Percentiles rank a stretch among this genome's conserved stretches.
Evolutionary conservation across 1,140 invertebrate genomes (phyloP).

Genomic region (Ips typographus): DNA sequence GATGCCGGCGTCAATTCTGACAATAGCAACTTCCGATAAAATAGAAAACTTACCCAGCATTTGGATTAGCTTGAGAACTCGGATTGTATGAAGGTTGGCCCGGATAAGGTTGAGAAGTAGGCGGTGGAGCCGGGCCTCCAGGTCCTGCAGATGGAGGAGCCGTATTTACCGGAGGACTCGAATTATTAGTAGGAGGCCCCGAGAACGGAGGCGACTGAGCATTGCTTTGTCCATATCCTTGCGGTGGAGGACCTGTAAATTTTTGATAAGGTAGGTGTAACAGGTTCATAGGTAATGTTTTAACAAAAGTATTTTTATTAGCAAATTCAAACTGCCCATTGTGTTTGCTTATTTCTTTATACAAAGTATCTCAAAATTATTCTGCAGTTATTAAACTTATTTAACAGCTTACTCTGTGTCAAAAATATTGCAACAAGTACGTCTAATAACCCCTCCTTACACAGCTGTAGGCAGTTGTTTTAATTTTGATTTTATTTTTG

Average conservation of each 20-base stretch:
- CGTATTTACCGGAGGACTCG: slow-evolving; percentile 45
- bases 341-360: no score
- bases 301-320: no score
- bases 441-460: no score
- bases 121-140: slow-evolving; percentile 31
- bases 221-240: slow-evolving; percentile 51
- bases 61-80: slow-evolving; percentile 49
- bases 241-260: slow-evolving; percentile 39
- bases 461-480: no score
- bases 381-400: neutral
- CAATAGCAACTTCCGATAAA: neutral
- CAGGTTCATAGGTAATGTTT: neutral
- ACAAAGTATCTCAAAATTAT: neutral
- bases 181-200: slow-evolving; percentile 43
- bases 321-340: no score
- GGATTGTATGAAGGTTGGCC: slow-evolving; percentile 48
- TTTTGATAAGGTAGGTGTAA: neutral
- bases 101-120: slow-evolving; percentile 40
- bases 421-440: no score
- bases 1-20: no score
- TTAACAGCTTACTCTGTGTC: no score
- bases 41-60: slow-evolving; percentile 38
- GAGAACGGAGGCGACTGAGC: slow-evolving; percentile 49
- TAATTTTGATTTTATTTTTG: no score
- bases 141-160: slow-evolving; percentile 38